These are phyloP conservation scores for Ciconia boyciana DNA, from an alignment of 2,113 vertebrate species.

Conservation along the genomic window DNA sequence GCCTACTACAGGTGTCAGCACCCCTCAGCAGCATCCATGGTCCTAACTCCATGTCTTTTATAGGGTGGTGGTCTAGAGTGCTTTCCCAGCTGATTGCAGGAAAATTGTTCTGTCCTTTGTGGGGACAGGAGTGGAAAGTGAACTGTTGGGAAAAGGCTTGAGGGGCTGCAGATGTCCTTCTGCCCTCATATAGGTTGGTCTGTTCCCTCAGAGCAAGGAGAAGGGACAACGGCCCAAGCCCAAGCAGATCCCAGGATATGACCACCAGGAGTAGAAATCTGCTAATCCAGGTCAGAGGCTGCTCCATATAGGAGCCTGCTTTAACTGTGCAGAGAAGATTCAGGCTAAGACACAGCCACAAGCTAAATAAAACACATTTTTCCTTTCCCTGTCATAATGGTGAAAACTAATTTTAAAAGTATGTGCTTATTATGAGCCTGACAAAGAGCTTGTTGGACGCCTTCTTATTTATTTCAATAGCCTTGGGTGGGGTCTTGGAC, in stretches of 20 bases:
- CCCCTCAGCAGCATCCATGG: rapidly evolving
- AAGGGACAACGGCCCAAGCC: not conserved
- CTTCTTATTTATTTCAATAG: not conserved
- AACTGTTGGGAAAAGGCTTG: not conserved
- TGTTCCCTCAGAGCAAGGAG: not conserved
- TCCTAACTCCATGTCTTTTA: not conserved
- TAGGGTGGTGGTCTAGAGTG: rapidly evolving
- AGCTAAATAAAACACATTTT: not conserved
- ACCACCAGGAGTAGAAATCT: not conserved
- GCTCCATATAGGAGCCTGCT: not conserved
- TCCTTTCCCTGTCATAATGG: not conserved
- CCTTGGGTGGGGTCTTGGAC: not conserved
- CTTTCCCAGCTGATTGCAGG: not conserved
- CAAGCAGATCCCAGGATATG: not conserved
- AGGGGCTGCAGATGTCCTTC: not conserved
- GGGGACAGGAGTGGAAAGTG: not conserved
- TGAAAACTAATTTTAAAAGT: conserved; percentile 8
- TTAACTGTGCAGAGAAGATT: not conserved
- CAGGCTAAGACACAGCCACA: not conserved
- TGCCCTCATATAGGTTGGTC: not conserved
- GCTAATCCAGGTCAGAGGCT: not conserved
- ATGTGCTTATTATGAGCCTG: not conserved
- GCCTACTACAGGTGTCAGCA: not conserved
- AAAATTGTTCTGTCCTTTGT: not conserved
- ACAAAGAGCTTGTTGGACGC: not conserved